These are phyloP conservation scores for Struthio camelus DNA, from an alignment of 2,113 vertebrate genomes.

Conservation along the genomic window DNA sequence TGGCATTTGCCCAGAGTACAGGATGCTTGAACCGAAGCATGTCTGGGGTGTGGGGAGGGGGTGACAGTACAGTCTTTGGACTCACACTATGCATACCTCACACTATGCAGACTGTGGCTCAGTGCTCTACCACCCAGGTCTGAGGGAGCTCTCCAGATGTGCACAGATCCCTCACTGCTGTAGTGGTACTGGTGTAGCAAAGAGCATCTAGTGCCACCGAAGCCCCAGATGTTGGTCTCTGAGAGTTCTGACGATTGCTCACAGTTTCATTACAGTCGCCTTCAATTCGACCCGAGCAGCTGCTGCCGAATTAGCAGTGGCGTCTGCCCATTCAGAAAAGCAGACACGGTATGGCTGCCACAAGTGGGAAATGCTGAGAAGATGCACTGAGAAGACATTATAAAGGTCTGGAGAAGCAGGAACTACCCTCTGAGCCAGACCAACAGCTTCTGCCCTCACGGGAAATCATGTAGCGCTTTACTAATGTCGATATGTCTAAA, in stretches of 20 bases:
- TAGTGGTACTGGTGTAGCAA: neutral
- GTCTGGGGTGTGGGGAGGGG: neutral
- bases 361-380: neutral
- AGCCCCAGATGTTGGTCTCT: neutral
- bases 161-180: neutral
- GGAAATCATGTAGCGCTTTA: neutral
- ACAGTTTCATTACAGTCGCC: neutral
- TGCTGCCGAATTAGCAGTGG: neutral
- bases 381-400: neutral
- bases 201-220: neutral
- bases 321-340: neutral
- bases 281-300: neutral
- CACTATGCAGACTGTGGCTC: neutral
- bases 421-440: neutral
- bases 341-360: neutral
- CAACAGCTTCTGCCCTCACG: neutral
- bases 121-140: neutral
- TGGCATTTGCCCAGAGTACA: fast-evolving
- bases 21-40: neutral
- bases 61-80: neutral
- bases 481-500: neutral
- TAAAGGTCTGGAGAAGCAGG: neutral
- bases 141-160: neutral
- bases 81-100: too few relatives aligned
- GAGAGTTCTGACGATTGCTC: neutral